A percentile compares a stretch with the other conserved stretches of the same genome.
These are phyloP conservation scores for Passerculus sandwichensis DNA, from an alignment of 2,797 vertebrate species.

Conservation along the genomic window DNA sequence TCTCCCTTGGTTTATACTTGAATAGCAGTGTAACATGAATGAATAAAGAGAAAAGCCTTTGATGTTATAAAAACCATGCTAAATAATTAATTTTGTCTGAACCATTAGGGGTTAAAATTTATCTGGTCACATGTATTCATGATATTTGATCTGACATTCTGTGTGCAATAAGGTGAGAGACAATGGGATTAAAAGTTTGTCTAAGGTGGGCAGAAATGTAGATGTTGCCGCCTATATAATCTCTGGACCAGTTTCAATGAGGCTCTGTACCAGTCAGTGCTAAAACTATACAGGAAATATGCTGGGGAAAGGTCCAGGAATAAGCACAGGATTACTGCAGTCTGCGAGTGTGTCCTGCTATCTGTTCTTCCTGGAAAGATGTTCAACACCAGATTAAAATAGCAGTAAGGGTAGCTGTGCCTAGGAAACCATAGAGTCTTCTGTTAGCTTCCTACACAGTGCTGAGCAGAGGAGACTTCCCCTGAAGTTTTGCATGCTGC, in stretches of 20 bases:
- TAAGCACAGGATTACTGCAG: background rate
- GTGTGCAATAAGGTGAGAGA: background rate
- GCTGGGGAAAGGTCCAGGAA: background rate
- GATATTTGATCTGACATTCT: background rate
- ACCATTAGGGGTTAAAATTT: background rate
- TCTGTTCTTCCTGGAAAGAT: constrained; percentile 55
- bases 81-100: background rate
- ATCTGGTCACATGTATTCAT: background rate
- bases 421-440: constrained; percentile 41
- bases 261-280: background rate
- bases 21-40: background rate
- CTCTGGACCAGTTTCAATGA: background rate
- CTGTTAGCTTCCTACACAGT: constrained; percentile 47
- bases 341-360: background rate
- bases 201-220: background rate
- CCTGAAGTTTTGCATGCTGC: constrained; percentile 53
- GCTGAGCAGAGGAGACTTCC: constrained; percentile 51
- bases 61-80: background rate
- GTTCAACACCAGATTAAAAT: constrained; percentile 55
- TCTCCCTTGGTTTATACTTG: background rate
- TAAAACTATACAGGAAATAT: background rate
- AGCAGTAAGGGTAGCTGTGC: constrained; percentile 50
- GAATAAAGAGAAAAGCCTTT: background rate
- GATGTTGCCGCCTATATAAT: background rate
- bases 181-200: background rate